Base-by-base conservation (phyloP, 2,888 invertebrate species). In the Tenthredo mesomela region DNA sequence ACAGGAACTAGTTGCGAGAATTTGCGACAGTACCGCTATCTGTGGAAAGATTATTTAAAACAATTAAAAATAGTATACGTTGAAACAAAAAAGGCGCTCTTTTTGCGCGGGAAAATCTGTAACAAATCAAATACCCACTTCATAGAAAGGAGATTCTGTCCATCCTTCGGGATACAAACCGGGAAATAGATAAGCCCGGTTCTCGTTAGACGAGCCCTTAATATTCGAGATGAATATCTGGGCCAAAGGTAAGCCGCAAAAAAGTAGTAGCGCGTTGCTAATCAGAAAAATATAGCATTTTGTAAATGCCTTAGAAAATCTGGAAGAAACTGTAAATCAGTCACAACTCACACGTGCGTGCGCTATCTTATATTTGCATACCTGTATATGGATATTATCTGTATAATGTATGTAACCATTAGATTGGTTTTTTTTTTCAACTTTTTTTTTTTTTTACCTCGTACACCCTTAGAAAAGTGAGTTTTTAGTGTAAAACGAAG, bases 91-190 rank as follows among this genome's bases (percentile, higher is more conserved):
- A 4, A 15, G 47, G 47, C 15, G 47, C 47, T 3, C 4, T 12
- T 15, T 47, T 12, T 15, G 47, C 15, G 67, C 33, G 67, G 67
- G 67, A 67, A 67, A 67, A 67, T 47, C 15, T 1, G 3, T 47
- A 10, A 47, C 15, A 2, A 10, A n/a, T n/a, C n/a, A n/a, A n/a
- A 21, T 33, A 33, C 33, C n/a, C 87, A 91, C 90, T 88, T 91
- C 88, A 40, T 89, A 91, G 15, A 87, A 86, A 6, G 91, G 91
- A 70, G 88, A 89, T 21, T 87, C 84, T 85, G 89, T 89, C 85
- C 87, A 90, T 85, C 71, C 84, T 67, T 85, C 83, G 61, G 91
- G 91, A 88, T 91, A 91, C 25, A 58, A 84, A 73, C 89, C 91
- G 65, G 87, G 86, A 85, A 91, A 91, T 75, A 90, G 90, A 86